Base-by-base conservation (phyloP, 2,888 invertebrate genomes). In the Leptura quadrifasciata region DNA sequence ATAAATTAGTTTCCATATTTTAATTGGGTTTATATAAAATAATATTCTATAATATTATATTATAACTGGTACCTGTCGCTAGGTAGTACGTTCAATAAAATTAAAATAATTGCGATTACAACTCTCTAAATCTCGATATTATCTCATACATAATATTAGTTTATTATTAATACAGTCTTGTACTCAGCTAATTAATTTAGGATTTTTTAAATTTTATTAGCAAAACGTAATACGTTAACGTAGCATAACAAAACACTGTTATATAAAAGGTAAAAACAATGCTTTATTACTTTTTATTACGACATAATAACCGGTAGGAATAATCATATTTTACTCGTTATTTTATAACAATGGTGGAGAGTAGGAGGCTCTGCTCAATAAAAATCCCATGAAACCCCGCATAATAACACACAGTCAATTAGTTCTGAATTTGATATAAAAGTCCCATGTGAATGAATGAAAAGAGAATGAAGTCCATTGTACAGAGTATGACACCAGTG, bases 381-480 rank as follows among this genome's bases (percentile, higher is more conserved):
- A 69, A 63, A 69, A 72, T 76, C 72, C 52, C 76, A 76, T 68
- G 76, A 57, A 76, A 76, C 60, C 58, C 54, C 55, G 72, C 72
- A 72, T 72, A 72, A 76, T 76, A 69, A 72, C 54, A 68, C 76
- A 64, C 58, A 63, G 69, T 69, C 76, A 76, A 76, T 76, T 76
- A 76, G 65, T 47, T 47, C 8, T 21, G 27, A 27, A 67, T 75
- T 68, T 57, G 35, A 64, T 63, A 35, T 47, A 72, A 76, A 72
- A 76, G 47, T 72, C 68, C 39, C 76, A 61, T 72, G 72, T 76
- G 69, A 72, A 72, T 58, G 24, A 15, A 67, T 52, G 65, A 12
- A 27, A 61, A 72, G 60, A 65, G 65, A 39, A 67, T 47, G 72
- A 65, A 73, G 72, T 75, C 72, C 72, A 70, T 72, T 69, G 77